Evolutionary conservation across 2,113 vertebrate species (phyloP).

Genomic region (Chloropsis cyanopogon): DNA sequence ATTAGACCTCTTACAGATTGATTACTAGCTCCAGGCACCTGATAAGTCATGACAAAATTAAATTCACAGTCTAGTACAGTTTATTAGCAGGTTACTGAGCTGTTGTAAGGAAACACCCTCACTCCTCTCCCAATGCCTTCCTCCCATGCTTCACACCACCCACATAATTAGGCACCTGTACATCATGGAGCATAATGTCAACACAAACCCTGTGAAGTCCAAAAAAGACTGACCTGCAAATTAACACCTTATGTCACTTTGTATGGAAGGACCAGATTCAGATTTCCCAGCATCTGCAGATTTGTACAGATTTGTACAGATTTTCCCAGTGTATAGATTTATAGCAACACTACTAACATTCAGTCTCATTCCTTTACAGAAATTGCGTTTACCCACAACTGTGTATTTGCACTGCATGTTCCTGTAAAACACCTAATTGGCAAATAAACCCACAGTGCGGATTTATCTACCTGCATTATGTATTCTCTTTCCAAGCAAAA

Average conservation of each 20-base stretch:
- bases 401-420: neutral
- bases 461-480: neutral
- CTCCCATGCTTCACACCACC: neutral
- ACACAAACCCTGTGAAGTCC: neutral
- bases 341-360: neutral
- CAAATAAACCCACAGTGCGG: neutral
- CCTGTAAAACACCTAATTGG: neutral
- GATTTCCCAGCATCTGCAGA: neutral
- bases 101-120: neutral
- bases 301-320: neutral
- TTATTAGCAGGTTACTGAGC: conserved; percentile 26
- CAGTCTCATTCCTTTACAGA: neutral
- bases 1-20: conserved; percentile 18
- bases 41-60: conserved; percentile 38
- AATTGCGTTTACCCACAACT: neutral
- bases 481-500: conserved; percentile 22
- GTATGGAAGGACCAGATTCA: neutral
- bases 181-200: neutral
- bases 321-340: too few relatives aligned
- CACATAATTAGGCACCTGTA: neutral
- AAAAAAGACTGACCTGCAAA: neutral
- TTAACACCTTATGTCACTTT: neutral
- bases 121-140: neutral
- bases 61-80: conserved; percentile 36
- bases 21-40: conserved; percentile 46